Evolutionary conservation across 2,888 invertebrate species (phyloP).

Genomic region (Geophilus truncorum): DNA sequence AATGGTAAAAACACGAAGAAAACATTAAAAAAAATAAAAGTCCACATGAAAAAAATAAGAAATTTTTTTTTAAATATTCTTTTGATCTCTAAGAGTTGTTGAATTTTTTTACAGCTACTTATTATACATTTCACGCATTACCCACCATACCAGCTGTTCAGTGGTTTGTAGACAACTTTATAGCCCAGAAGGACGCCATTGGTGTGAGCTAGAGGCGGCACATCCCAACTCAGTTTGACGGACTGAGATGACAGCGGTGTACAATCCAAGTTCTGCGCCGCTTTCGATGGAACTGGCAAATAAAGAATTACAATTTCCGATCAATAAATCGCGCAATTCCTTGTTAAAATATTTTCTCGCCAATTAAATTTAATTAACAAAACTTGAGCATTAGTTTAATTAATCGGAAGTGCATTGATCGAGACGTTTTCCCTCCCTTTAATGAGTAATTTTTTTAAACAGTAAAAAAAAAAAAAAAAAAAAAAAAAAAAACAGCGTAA

Average conservation of each 20-base stretch:
- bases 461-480: no score
- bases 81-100: no score
- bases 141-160: conserved; percentile 35
- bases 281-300: conserved; percentile 47
- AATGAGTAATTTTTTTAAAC: no score
- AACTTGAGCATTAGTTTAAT: background rate
- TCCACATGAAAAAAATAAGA: background rate
- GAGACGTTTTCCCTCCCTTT: no score
- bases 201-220: conserved; percentile 47
- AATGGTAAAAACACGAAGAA: background rate
- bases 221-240: conserved; percentile 48
- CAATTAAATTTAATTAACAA: background rate
- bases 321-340: no score
- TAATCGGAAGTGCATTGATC: no score
- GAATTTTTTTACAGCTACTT: background rate
- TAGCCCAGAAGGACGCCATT: conserved; percentile 50
- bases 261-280: conserved; percentile 46
- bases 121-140: conserved; percentile 13
- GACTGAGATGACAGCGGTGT: conserved; percentile 45
- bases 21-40: background rate
- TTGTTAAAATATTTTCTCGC: no score
- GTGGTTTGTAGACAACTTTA: conserved; percentile 45
- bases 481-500: no score
- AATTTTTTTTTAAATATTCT: no score
- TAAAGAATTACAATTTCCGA: background rate